Conservation (phyloP, 92 coral and sea anemone species). For the Hydrozoanthus gracilis region DNA sequence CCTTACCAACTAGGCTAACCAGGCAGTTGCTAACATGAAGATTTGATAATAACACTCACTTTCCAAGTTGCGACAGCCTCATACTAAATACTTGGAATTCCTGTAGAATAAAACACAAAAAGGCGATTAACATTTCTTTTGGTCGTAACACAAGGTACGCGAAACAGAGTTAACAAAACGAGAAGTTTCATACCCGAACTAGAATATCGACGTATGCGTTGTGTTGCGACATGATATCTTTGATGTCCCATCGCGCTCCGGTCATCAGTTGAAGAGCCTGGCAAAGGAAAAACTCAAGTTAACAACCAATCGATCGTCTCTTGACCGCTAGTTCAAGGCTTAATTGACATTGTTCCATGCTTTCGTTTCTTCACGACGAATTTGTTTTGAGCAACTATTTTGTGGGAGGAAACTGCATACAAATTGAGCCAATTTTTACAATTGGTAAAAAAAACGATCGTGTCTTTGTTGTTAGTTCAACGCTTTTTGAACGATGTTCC, state of each 20-base stretch:
- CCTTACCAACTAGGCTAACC: no score
- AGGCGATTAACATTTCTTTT: background rate
- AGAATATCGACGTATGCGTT: conserved; percentile 96
- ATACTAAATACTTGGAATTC: conserved; percentile 97
- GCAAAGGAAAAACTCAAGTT: background rate
- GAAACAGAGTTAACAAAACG: no score
- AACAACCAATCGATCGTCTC: background rate
- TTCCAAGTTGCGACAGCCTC: conserved; percentile 87
- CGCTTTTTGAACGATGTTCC: no score
- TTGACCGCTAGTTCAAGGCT: no score
- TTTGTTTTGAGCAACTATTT: no score
- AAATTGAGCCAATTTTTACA: no score
- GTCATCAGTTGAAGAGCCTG: conserved; percentile 95
- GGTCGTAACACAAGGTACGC: no score
- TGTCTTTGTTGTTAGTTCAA: no score
- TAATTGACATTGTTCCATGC: no score
- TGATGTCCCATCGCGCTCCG: conserved; percentile 95
- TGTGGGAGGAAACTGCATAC: no score
- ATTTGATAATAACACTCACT: conserved; percentile 63
- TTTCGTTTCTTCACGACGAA: no score
- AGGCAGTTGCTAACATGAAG: background rate
- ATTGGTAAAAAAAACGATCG: no score
- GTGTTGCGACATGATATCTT: conserved; percentile 99
- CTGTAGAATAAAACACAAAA: conserved; percentile 49
- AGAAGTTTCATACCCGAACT: conserved; percentile 66